These are phyloP conservation scores for Pyrocephalus nanus DNA, from an alignment of 2,797 vertebrate species.

Conservation along the genomic window DNA sequence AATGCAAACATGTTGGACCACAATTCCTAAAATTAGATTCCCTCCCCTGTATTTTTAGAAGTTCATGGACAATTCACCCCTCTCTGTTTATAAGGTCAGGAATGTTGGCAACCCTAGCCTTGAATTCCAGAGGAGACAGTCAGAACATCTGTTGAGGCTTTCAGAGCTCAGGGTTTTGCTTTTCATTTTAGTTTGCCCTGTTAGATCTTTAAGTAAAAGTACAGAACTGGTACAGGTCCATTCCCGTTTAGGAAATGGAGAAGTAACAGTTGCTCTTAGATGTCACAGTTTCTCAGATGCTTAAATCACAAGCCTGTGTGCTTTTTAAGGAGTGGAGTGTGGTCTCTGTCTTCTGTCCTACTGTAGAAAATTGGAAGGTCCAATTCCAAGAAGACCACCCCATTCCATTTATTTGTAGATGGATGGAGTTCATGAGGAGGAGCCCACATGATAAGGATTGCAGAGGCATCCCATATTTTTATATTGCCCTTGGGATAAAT, in stretches of 20 bases:
- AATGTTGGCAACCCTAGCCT: not conserved
- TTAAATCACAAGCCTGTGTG: not conserved
- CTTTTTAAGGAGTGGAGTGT: not conserved
- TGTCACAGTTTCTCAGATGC: not conserved
- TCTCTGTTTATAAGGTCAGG: not conserved
- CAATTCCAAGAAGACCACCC: not conserved
- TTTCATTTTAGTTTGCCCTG: not conserved
- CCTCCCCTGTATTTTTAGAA: not conserved
- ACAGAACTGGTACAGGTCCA: not conserved
- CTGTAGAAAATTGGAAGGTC: not conserved
- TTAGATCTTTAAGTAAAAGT: not conserved
- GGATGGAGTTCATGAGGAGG: not conserved
- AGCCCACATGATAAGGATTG: not conserved
- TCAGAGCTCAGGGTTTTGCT: not conserved
- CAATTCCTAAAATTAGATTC: slow-evolving; percentile 16
- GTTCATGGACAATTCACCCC: not conserved
- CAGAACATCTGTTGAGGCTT: not conserved
- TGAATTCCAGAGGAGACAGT: slow-evolving; percentile 1
- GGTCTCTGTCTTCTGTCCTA: not conserved
- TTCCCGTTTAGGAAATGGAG: not conserved
- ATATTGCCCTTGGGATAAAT: not conserved
- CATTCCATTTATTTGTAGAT: not conserved
- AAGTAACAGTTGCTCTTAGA: not conserved
- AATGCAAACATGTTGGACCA: not conserved
- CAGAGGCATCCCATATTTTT: not conserved